Conservation (phyloP, 1,140 invertebrate genomes). For the Camponotus vicinus region DNA sequence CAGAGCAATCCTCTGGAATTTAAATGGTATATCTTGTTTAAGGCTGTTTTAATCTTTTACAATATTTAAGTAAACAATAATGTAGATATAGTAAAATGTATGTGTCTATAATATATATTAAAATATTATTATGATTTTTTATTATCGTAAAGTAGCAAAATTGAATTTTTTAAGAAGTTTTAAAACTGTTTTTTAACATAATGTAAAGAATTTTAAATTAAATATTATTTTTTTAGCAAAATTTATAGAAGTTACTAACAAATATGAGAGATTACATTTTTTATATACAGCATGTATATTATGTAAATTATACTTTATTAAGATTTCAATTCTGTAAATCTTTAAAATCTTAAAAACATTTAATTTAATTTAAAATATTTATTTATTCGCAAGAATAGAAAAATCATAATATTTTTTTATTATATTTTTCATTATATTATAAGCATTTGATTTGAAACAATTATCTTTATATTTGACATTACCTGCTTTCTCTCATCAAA, state of each 20-base stretch:
- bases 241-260: too few relatives aligned
- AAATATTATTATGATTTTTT: not conserved
- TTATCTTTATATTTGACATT: not conserved
- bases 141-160: not conserved
- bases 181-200: not conserved
- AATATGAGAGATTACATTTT: too few relatives aligned
- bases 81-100: not conserved
- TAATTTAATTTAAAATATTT: too few relatives aligned
- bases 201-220: not conserved
- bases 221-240: too few relatives aligned
- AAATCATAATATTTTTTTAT: too few relatives aligned
- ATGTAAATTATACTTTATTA: too few relatives aligned
- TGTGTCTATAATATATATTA: not conserved
- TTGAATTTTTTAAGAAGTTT: not conserved
- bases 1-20: not conserved
- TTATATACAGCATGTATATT: too few relatives aligned
- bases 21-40: not conserved
- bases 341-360: too few relatives aligned
- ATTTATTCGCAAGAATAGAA: too few relatives aligned
- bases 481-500: not conserved
- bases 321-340: too few relatives aligned
- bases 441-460: slow-evolving; percentile 23
- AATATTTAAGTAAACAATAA: not conserved
- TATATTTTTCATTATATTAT: too few relatives aligned
- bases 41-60: too few relatives aligned